Evolutionary conservation across 2,888 invertebrate genomes (phyloP), one percentile per base, ranked within the genome.

Genomic region (Eutolmus rufibarbis): DNA sequence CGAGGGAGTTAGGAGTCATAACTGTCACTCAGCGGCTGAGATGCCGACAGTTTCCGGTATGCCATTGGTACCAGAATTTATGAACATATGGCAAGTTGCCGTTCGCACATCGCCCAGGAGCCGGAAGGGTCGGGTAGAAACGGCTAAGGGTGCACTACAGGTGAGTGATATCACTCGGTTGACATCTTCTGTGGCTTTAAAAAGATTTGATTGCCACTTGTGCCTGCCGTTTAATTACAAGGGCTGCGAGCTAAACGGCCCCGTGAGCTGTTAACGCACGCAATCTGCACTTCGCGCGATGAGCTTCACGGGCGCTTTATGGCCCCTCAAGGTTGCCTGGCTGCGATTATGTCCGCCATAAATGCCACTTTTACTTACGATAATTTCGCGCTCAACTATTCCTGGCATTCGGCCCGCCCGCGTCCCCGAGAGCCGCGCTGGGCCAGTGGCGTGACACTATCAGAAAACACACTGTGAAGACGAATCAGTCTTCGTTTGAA

Each of bases 341-440:
- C 4, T 46, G 31, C 46, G 74, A 85, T 85, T 46, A 85, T 74
- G 31, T 28, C n/a, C 28, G 74, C 74, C 40, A 85, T 85, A 85
- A 85, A 85, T 85, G 85, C 77, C 86, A 86, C 86, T 77, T 86
- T 86, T 86, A 77, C 76, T 77, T 51, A 76, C 34, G 57, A 34
- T 34, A 86, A 86, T 34, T 76, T 37, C 9, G 28, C 37, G 51
- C 46, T 34, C n/a, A 19, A 16, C 74, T 51, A 86, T 76, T 86
- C 51, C 51, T 16, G 31, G 76, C 51, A 86, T 86, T 46, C n/a
- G 16, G 74, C 28, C 74, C 40, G 40, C 46, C 19, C n/a, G 37
- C 23, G 28, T 19, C 40, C 28, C 23, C 8, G 28, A 23, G 74
- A 16, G 23, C 28, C 56, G 57, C 57, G 19, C n/a, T 12, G 23